phyloP scores from a whole-genome alignment of 2,113 vertebrate genomes.

The Tyto alba region DNA sequence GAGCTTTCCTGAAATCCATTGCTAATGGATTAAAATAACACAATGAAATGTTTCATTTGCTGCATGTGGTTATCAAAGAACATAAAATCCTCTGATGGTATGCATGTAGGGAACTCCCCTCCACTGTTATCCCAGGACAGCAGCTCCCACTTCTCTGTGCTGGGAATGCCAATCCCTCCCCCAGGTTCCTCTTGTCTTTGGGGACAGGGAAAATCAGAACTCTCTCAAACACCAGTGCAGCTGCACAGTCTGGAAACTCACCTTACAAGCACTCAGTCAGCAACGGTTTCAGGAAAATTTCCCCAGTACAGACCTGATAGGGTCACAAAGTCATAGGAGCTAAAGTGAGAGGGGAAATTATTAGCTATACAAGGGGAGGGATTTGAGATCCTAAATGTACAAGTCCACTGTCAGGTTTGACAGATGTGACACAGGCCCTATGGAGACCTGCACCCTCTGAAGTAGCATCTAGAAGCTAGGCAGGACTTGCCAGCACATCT shows the following conservation, averaged over 20 bases:
- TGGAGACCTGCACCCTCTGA: background rate
- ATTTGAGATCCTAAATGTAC: background rate
- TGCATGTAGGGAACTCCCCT: fast-evolving
- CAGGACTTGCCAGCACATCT: background rate
- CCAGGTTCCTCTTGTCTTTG: background rate
- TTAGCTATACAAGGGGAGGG: background rate
- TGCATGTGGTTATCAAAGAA: background rate
- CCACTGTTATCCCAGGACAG: fast-evolving
- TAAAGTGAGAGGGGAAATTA: background rate
- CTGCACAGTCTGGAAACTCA: background rate
- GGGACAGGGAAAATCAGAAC: background rate
- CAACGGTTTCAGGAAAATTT: background rate
- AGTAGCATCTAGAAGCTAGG: background rate
- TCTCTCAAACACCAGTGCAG: background rate
- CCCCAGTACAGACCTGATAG: background rate
- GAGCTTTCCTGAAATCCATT: slow-evolving; percentile 45
- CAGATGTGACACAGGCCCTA: background rate
- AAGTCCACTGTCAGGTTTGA: background rate
- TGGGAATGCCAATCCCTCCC: background rate
- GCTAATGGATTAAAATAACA: slow-evolving; percentile 57
- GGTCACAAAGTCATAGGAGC: background rate
- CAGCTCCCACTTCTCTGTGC: background rate
- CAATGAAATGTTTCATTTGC: background rate
- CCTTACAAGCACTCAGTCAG: background rate
- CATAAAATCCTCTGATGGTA: background rate